Conservation (phyloP, 2,113 vertebrate species). For the Arvicanthis niloticus region DNA sequence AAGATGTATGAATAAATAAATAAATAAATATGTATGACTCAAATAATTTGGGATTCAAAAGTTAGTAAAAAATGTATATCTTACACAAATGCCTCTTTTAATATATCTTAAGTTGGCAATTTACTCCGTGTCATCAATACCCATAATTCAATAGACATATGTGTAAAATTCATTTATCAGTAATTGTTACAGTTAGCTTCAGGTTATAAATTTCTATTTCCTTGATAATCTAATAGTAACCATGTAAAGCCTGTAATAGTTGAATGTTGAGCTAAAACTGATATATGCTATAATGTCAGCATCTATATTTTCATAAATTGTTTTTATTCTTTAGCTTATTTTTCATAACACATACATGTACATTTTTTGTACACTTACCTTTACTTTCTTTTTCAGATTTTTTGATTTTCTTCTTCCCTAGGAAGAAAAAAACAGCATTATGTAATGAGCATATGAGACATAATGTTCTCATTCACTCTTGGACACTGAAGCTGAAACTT, state of each 20-base stretch:
- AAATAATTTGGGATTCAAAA: neutral
- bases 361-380: slow-evolving; percentile 77
- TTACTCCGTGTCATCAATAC: neutral
- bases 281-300: neutral
- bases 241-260: neutral
- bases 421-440: neutral
- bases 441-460: neutral
- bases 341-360: neutral
- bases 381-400: slow-evolving; percentile 82
- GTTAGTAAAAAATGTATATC: neutral
- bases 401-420: slow-evolving; percentile 83
- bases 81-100: slow-evolving; percentile 29
- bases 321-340: neutral
- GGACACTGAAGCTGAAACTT: neutral
- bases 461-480: neutral
- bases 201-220: neutral
- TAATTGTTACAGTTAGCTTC: neutral
- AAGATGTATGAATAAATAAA: neutral
- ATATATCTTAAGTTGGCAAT: neutral
- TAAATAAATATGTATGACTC: too few relatives aligned
- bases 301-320: neutral
- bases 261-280: neutral
- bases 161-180: neutral
- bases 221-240: neutral
- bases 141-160: neutral